A percentile compares a stretch with the other conserved stretches of the same genome.
Evolutionary conservation across 2,113 vertebrate genomes (phyloP).

Genomic region (Semicossyphus pulcher): DNA sequence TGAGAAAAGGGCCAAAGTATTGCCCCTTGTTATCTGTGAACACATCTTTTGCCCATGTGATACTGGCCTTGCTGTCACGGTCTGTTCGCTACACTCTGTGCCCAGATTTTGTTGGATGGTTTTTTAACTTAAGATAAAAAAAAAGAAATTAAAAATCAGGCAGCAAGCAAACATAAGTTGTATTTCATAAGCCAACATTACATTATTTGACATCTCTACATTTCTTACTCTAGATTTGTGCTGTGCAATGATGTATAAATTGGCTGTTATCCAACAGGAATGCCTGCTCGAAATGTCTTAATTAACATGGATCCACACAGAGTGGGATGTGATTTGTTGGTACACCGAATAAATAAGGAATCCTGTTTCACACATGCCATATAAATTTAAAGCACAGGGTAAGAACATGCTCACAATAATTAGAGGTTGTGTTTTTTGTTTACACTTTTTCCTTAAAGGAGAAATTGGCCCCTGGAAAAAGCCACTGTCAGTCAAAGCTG

Average conservation of each 20-base stretch:
- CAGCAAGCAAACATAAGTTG: background rate
- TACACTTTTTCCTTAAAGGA: background rate
- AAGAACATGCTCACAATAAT: background rate
- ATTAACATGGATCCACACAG: conserved; percentile 7
- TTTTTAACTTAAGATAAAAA: background rate
- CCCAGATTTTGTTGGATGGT: background rate
- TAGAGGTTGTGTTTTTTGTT: background rate
- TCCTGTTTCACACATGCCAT: conserved; percentile 6
- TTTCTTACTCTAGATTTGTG: background rate
- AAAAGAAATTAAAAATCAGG: too few species aligned
- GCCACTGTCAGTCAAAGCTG: too few species aligned
- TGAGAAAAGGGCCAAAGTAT: background rate
- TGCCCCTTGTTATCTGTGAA: background rate
- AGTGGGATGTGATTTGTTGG: background rate
- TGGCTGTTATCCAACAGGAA: background rate
- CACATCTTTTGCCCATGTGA: background rate
- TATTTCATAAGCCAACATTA: background rate
- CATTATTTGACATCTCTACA: background rate
- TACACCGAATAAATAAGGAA: conserved; percentile 1
- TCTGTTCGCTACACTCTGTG: background rate
- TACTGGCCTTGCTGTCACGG: background rate
- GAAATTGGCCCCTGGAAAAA: too few species aligned
- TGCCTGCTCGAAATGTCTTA: background rate
- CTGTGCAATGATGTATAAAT: background rate
- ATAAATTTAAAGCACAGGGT: background rate